Percentiles rank a stretch among this genome's conserved stretches.
phyloP scores from a whole-genome alignment of 2,113 vertebrate genomes.

The Euleptes europaea region DNA sequence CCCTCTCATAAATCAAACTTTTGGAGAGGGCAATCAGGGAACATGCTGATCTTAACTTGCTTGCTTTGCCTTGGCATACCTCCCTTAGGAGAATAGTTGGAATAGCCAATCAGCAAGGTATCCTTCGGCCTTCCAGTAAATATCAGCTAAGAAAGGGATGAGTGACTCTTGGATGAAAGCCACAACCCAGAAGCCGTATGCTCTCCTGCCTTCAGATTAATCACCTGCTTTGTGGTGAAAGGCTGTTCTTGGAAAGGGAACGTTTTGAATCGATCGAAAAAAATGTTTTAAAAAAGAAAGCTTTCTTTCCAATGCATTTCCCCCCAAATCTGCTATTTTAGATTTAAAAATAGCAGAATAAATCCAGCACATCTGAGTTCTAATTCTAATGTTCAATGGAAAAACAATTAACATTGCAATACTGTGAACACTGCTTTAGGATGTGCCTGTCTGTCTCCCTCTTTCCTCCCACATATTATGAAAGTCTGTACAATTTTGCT shows the following conservation, averaged over 20 bases:
- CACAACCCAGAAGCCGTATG: not conserved
- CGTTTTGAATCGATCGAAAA: not conserved
- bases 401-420: not conserved
- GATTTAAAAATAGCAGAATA: not conserved
- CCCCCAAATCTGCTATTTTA: not conserved
- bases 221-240: not conserved
- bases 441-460: not conserved
- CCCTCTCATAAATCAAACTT: not conserved
- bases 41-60: not conserved
- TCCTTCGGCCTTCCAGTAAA: rapidly evolving
- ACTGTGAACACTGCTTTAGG: no score
- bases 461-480: not conserved
- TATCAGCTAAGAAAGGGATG: conserved; percentile 14
- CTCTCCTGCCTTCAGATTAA: not conserved
- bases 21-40: not conserved
- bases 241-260: not conserved
- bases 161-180: not conserved
- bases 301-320: not conserved
- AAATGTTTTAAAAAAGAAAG: not conserved
- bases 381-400: not conserved
- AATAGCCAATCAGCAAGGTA: not conserved
- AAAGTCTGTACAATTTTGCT: not conserved
- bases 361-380: not conserved
- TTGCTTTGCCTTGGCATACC: not conserved
- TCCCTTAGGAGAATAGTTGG: not conserved